phyloP scores from a whole-genome alignment of 2,888 invertebrate species.

The Melinaea menophilus region DNA sequence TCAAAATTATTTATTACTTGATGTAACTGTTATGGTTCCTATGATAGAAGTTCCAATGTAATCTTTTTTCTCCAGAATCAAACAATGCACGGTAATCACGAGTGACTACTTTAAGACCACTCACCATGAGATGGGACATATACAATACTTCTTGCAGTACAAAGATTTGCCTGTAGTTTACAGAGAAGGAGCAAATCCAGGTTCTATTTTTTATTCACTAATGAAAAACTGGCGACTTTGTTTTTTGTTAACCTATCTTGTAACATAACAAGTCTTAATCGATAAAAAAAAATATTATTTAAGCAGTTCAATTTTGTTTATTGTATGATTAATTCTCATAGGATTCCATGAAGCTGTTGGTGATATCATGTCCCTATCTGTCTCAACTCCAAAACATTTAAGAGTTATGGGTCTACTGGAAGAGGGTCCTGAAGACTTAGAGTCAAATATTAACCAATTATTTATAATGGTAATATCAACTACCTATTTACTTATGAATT shows the following conservation, averaged over 20 bases:
- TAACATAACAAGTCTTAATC: no score
- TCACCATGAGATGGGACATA: slow-evolving; percentile 90
- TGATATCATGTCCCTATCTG: slow-evolving; percentile 84
- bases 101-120: slow-evolving; percentile 80
- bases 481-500: no score
- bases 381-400: slow-evolving; percentile 83
- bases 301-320: no score
- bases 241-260: no score
- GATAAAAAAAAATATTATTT: no score
- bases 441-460: slow-evolving; percentile 81
- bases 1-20: no score
- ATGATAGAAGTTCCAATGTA: no score
- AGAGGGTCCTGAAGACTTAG: slow-evolving; percentile 77
- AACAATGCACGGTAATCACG: slow-evolving; percentile 78
- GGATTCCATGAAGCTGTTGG: slow-evolving; percentile 88
- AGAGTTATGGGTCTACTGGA: slow-evolving; percentile 82
- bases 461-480: slow-evolving; percentile 75
- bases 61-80: slow-evolving; percentile 63
- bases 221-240: no score
- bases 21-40: no score
- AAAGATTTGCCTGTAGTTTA: slow-evolving; percentile 83
- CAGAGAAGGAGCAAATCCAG: slow-evolving; percentile 83
- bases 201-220: slow-evolving; percentile 39
- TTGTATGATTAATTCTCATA: slow-evolving; percentile 25
- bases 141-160: slow-evolving; percentile 87